Evolutionary conservation across 2,113 vertebrate genomes (phyloP).

Genomic region (Chionis minor): DNA sequence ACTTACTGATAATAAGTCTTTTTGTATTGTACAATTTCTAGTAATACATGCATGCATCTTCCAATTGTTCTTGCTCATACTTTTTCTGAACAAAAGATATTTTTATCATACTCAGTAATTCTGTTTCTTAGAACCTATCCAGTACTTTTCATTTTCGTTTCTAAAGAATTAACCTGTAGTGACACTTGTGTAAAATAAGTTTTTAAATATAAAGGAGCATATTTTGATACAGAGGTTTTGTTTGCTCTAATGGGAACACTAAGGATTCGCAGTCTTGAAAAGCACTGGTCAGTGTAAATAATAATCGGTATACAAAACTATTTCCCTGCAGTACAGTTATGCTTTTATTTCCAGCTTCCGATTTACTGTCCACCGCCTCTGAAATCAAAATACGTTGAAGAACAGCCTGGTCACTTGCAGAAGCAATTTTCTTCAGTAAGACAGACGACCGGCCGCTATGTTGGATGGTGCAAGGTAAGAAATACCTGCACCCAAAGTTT

Average conservation of each 20-base stretch:
- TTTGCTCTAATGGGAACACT: background rate
- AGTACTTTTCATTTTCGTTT: background rate
- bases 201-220: accelerated
- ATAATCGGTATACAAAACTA: accelerated
- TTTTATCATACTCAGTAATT: background rate
- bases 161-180: background rate
- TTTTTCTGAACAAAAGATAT: background rate
- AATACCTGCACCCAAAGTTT: accelerated
- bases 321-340: background rate
- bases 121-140: background rate
- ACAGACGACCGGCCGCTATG: constrained; percentile 39
- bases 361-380: constrained; percentile 76
- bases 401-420: constrained; percentile 80
- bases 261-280: background rate
- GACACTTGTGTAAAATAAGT: background rate
- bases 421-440: constrained; percentile 70
- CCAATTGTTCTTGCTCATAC: background rate
- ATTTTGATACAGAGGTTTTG: accelerated
- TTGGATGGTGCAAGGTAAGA: constrained; percentile 81
- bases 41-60: background rate
- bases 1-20: background rate
- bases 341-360: constrained; percentile 76
- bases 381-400: constrained; percentile 70
- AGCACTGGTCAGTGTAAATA: accelerated
- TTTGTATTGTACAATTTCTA: background rate